phyloP scores from a whole-genome alignment of 2,888 invertebrate species.

The Germaria angustata region DNA sequence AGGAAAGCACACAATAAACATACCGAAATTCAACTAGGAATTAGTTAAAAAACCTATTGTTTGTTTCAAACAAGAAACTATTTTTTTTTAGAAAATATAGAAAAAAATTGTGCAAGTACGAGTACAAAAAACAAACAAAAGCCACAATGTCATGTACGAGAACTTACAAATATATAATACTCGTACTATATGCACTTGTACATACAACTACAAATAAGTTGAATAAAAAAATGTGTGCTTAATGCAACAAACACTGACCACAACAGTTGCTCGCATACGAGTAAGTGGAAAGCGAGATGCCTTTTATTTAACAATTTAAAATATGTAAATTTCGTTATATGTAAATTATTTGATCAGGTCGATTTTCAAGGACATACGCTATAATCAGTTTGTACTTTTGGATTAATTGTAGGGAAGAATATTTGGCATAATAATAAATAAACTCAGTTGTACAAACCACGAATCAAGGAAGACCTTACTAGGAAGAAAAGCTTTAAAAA shows the following conservation, averaged over 20 bases:
- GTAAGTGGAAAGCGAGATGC: no score
- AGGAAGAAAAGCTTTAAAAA: no score
- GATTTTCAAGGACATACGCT: no score
- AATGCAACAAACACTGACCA: not conserved
- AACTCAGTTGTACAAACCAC: no score
- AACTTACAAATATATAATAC: not conserved
- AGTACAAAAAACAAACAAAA: not conserved
- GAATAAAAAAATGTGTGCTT: not conserved
- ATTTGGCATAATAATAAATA: no score
- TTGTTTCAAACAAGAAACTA: constrained; percentile 8
- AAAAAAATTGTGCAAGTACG: not conserved
- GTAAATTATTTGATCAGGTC: no score
- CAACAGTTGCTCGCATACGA: not conserved
- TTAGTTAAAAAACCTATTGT: constrained; percentile 14
- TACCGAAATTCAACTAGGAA: constrained; percentile 24
- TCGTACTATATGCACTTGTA: not conserved
- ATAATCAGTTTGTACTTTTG: no score
- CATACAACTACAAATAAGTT: not conserved
- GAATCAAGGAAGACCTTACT: no score
- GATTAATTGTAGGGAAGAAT: no score
- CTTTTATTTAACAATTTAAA: no score
- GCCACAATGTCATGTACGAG: constrained; percentile 21
- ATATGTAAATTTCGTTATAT: no score
- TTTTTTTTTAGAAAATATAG: not conserved
- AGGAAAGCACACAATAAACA: not conserved